Evolutionary conservation across 2,888 invertebrate species (phyloP), one percentile per base, ranked within the genome.

Genomic region (Masnerella sp.): DNA sequence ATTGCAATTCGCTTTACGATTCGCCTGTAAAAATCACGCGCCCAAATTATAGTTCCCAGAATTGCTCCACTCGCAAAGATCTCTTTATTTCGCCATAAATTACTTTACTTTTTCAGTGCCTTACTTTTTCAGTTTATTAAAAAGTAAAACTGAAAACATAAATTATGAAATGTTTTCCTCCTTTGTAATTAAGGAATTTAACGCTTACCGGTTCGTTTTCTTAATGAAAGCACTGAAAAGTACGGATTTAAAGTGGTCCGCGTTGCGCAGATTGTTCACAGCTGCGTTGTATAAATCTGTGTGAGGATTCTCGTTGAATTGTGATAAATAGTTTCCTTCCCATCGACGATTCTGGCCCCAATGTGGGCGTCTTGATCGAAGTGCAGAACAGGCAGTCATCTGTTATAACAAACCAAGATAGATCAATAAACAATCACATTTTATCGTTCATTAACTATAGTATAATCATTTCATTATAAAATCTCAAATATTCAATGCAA

Each of bases 291-390:
- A 95, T 4, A 90, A 88, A 15, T 91, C 89, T 64, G 91, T 91
- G 75, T 91, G 91, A 25, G 90, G 89, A 84, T 95, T 95, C 81
- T 95, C 94, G 56, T 89, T 89, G 0, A 90, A 89, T 75, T 90
- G 89, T 2, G 91, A 89, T 75, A 96, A 89, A 84, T 96, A 96
- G 87, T 96, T 95, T 30, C 96, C 96, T 76, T 92, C 90, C 96
- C 96, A 96, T 79, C 92, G 92, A 52, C 95, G 89, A 40, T 91
- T 90, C 77, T 93, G 92, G 1, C 96, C 96, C 92, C 94, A 96
- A 52, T 92, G 89, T 4, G 87, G 82, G 43, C 93, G 88, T 78
- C 91, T 90, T 5, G 93, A 92, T 77, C 91, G 90, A 40, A 96
- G 88, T 0, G 91, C 91, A 69, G 93, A 92, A 1, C 93, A 94